These are phyloP conservation scores for Myiotriccus ornatus DNA, from an alignment of 2,797 vertebrate genomes.

Conservation along the genomic window DNA sequence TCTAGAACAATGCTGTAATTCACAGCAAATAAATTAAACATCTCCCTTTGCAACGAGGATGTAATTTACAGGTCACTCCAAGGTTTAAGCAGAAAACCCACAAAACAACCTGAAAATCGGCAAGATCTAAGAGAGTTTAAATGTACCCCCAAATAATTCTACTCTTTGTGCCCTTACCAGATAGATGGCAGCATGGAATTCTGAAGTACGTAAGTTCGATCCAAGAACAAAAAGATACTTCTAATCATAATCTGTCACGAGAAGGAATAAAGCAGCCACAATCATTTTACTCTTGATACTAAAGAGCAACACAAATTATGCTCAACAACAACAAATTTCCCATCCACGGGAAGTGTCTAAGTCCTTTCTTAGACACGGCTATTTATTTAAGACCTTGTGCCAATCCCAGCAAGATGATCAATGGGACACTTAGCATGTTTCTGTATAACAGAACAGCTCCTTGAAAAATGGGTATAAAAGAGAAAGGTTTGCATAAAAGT, in stretches of 20 bases:
- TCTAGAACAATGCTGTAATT: not conserved
- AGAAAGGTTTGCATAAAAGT: not conserved
- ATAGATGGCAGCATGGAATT: constrained; percentile 99
- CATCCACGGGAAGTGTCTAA: not conserved
- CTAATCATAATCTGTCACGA: constrained; percentile 88
- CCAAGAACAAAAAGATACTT: constrained; percentile 99
- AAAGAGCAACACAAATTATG: not conserved
- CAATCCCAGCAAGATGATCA: not conserved
- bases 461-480: not conserved
- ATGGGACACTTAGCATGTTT: not conserved
- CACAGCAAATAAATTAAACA: not conserved
- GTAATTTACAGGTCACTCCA: not conserved
- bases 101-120: not conserved
- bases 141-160: not conserved
- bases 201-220: constrained; percentile 98
- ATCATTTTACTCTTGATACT: constrained; percentile 23
- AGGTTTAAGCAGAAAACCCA: not conserved
- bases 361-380: not conserved
- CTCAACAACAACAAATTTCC: not conserved
- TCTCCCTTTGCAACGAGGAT: not conserved
- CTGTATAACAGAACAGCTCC: not conserved
- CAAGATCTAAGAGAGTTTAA: not conserved
- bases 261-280: constrained; percentile 34
- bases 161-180: constrained; percentile 84
- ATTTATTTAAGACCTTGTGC: not conserved